Evolutionary conservation across 1,140 invertebrate species (phyloP).

Genomic region (Rhagoletis zephyria): DNA sequence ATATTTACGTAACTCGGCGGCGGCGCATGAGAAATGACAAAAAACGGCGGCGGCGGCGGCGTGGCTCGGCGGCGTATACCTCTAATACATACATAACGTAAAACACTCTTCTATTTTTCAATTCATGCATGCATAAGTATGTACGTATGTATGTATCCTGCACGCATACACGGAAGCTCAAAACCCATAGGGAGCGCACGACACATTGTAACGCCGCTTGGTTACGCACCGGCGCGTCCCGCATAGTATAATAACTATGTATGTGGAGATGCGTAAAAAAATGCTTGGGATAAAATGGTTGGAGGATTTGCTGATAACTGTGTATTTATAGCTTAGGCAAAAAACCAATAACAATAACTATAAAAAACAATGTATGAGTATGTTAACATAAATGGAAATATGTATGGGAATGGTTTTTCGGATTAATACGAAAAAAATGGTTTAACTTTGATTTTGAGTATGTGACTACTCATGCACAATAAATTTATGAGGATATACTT

Average conservation of each 20-base stretch:
- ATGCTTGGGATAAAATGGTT: not conserved
- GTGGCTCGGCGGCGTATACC: too few relatives aligned
- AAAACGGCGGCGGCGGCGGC: too few relatives aligned
- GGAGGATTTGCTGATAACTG: slow-evolving; percentile 38
- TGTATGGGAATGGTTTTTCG: not conserved
- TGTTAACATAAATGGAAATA: slow-evolving; percentile 31
- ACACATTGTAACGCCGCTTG: not conserved
- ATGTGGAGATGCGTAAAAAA: not conserved
- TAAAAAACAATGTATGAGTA: slow-evolving; percentile 22
- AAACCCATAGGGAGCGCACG: not conserved
- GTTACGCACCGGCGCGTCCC: not conserved
- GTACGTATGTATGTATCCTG: not conserved
- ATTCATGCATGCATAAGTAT: not conserved
- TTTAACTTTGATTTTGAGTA: not conserved
- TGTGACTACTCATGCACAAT: not conserved
- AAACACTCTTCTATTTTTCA: too few relatives aligned
- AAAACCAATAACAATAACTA: slow-evolving; percentile 46
- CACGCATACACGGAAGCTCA: not conserved
- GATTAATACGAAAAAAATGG: not conserved
- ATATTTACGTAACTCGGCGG: too few relatives aligned
- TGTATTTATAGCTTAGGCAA: slow-evolving; percentile 9
- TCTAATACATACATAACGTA: too few relatives aligned
- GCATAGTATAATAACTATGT: slow-evolving; percentile 6
- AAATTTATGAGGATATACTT: not conserved
- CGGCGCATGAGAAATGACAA: too few relatives aligned